Conservation (phyloP, 2,113 vertebrate species). For the Polyodon spathula region DNA sequence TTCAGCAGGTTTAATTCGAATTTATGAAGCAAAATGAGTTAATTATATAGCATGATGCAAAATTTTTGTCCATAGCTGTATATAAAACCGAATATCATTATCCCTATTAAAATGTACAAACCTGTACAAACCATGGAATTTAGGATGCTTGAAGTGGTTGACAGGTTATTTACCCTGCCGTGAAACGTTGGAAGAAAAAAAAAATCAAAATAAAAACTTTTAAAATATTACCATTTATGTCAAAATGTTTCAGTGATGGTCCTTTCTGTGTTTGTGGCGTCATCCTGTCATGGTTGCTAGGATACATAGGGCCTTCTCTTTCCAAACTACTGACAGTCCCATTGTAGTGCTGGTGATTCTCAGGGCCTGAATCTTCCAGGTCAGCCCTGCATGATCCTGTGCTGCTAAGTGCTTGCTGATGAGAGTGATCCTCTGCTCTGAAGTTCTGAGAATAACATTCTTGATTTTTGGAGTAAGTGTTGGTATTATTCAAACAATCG, state of each 20-base stretch:
- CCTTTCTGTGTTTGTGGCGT: constrained; percentile 20
- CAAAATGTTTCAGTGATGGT: constrained; percentile 25
- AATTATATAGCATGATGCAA: too few relatives aligned
- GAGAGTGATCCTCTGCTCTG: constrained; percentile 33
- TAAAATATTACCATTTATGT: too few relatives aligned
- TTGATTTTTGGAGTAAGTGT: constrained; percentile 49
- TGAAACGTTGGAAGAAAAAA: too few relatives aligned
- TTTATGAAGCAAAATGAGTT: too few relatives aligned
- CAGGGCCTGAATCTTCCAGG: constrained; percentile 23
- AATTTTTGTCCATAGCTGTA: too few relatives aligned
- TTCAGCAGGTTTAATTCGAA: too few relatives aligned
- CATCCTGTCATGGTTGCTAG: constrained; percentile 71
- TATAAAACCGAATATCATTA: too few relatives aligned
- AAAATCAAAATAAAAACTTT: too few relatives aligned
- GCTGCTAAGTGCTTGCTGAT: constrained; percentile 39
- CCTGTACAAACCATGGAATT: too few relatives aligned
- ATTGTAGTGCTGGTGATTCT: constrained; percentile 36
- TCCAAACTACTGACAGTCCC: constrained; percentile 40
- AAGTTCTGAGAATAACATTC: constrained; percentile 41
- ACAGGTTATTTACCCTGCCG: too few relatives aligned
- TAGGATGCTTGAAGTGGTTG: too few relatives aligned
- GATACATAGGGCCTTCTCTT: constrained; percentile 48
- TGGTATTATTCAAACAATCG: constrained; percentile 49
- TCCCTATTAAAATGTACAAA: too few relatives aligned
- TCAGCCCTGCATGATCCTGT: constrained; percentile 38